These are phyloP conservation scores for Eugnorisma glareosa DNA, from an alignment of 2,888 invertebrate genomes.

Conservation along the genomic window DNA sequence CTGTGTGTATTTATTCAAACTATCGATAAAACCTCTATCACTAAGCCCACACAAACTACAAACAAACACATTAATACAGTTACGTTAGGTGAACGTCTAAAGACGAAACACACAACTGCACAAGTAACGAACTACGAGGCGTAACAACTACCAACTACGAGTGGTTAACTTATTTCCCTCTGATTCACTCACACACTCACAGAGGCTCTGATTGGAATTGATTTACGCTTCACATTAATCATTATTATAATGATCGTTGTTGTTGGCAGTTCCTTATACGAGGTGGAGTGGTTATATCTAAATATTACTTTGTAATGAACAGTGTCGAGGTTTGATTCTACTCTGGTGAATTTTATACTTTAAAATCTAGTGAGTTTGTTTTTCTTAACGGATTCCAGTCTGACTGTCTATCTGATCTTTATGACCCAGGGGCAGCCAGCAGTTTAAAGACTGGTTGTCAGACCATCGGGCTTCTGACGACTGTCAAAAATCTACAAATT, in stretches of 20 bases:
- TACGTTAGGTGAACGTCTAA: slow-evolving; percentile 46
- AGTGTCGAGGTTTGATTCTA: neutral
- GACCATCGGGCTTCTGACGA: neutral
- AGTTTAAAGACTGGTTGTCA: neutral
- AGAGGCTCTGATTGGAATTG: slow-evolving; percentile 32
- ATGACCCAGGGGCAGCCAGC: neutral
- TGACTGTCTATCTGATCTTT: neutral
- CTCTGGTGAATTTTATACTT: neutral
- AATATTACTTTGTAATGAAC: neutral
- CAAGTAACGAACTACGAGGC: slow-evolving; percentile 15
- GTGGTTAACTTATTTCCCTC: slow-evolving; percentile 33
- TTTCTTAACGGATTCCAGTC: neutral
- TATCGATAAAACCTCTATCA: slow-evolving; percentile 33
- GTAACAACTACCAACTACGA: slow-evolving; percentile 3
- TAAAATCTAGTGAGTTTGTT: neutral
- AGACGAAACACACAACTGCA: slow-evolving; percentile 21
- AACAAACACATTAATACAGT: slow-evolving; percentile 58
- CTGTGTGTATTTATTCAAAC: neutral
- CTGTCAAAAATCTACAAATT: neutral
- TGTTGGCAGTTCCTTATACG: slow-evolving; percentile 1
- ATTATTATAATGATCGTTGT: slow-evolving; percentile 23
- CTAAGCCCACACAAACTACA: slow-evolving; percentile 28
- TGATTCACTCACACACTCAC: slow-evolving; percentile 34
- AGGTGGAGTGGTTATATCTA: neutral
- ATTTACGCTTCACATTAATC: slow-evolving; percentile 36